A percentile compares a stretch with the other conserved stretches of the same genome.
phyloP scores from a whole-genome alignment of 2,888 invertebrate genomes.

The Phragmatobia fuliginosa region DNA sequence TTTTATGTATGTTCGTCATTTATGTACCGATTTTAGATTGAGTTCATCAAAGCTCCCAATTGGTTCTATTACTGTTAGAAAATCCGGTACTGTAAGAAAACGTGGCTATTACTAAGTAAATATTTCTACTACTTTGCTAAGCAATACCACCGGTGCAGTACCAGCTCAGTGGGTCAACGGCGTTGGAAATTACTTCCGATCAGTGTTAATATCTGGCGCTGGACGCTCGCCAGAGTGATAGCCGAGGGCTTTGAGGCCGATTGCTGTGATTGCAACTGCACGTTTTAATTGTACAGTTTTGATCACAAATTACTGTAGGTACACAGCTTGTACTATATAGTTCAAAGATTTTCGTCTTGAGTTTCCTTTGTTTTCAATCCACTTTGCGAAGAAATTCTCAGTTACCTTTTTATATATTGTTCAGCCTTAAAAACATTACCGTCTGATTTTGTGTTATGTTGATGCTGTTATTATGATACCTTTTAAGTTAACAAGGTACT shows the following conservation, averaged over 20 bases:
- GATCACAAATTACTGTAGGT: not conserved
- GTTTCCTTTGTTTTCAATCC: not conserved
- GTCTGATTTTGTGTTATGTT: too few relatives aligned
- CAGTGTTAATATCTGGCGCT: slow-evolving; percentile 42
- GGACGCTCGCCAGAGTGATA: slow-evolving; percentile 43
- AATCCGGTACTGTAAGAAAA: too few relatives aligned
- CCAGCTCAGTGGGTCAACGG: slow-evolving; percentile 23
- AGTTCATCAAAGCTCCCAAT: too few relatives aligned
- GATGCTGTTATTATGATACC: too few relatives aligned
- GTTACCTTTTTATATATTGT: not conserved
- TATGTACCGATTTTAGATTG: too few relatives aligned
- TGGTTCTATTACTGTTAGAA: too few relatives aligned
- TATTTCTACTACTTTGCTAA: not conserved
- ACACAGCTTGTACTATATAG: not conserved
- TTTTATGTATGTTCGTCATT: too few relatives aligned
- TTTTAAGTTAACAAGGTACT: not conserved
- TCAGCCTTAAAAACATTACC: too few relatives aligned
- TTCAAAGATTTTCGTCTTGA: not conserved
- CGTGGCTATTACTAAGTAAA: not conserved
- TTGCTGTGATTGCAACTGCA: slow-evolving; percentile 2
- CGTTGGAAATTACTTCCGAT: slow-evolving; percentile 42
- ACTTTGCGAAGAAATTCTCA: not conserved
- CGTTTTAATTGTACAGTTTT: slow-evolving; percentile 7
- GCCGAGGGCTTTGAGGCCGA: slow-evolving; percentile 12
- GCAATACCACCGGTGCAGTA: slow-evolving; percentile 14